Conservation (phyloP, 2,888 invertebrate species). For the Polymixis lichenea region DNA sequence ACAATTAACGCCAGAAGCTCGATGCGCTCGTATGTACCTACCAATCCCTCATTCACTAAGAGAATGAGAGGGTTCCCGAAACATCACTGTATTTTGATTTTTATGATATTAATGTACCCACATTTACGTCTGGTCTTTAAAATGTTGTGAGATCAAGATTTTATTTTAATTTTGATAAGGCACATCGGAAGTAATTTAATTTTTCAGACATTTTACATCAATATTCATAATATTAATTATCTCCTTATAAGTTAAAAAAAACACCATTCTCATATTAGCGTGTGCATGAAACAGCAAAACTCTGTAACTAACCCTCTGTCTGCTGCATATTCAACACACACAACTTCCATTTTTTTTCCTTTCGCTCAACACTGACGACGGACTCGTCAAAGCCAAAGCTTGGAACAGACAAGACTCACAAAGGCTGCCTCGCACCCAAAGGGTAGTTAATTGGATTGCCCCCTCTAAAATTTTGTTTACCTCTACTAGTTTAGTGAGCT, state of each 20-base stretch:
- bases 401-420: conserved; percentile 36
- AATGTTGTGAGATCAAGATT: no score
- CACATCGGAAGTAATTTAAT: no score
- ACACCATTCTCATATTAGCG: neutral
- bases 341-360: neutral
- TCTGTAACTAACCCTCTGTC: neutral
- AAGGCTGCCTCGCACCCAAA: conserved; percentile 29
- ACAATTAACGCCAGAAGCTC: no score
- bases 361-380: neutral
- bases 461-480: conserved; percentile 36
- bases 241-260: neutral
- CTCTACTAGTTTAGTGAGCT: conserved; percentile 17
- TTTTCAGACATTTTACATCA: no score
- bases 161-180: no score
- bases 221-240: conserved; percentile 21
- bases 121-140: no score
- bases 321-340: conserved; percentile 23
- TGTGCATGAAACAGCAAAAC: conserved; percentile 9
- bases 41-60: no score
- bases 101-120: neutral
- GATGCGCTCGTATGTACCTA: no score
- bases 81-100: neutral
- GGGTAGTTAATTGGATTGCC: conserved; percentile 39
- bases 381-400: conserved; percentile 33
- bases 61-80: no score